Evolutionary conservation across 2,797 vertebrate species (phyloP).

Genomic region (Sylvia borin): DNA sequence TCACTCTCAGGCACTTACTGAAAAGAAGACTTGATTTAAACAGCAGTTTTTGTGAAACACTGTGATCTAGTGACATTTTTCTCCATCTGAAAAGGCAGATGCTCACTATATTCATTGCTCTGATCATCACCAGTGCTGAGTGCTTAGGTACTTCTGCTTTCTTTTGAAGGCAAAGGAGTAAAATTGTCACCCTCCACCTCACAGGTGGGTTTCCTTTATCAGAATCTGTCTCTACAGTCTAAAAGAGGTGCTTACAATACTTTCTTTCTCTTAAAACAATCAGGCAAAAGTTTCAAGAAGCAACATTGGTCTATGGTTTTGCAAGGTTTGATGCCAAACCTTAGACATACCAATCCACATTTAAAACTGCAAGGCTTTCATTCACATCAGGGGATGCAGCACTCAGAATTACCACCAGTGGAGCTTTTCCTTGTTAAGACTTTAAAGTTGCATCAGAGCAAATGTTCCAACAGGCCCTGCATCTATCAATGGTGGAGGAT

Average conservation of each 20-base stretch:
- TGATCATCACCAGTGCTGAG: not conserved
- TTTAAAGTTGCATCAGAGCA: not conserved
- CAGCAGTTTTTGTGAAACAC: not conserved
- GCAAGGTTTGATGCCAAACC: not conserved
- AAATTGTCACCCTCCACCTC: not conserved
- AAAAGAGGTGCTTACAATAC: not conserved
- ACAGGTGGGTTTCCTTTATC: not conserved
- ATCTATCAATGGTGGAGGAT: not conserved
- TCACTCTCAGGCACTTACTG: not conserved
- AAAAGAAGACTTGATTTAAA: not conserved
- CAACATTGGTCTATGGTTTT: not conserved
- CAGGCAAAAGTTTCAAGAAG: not conserved
- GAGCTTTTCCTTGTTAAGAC: not conserved
- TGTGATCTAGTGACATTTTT: not conserved
- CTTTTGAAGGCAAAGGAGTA: not conserved
- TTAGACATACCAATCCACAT: not conserved
- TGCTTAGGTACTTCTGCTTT: not conserved
- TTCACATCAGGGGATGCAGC: not conserved
- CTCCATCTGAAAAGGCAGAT: not conserved
- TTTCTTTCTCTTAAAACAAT: not conserved
- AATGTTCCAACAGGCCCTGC: not conserved
- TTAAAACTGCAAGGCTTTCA: not conserved
- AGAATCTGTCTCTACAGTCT: not conserved
- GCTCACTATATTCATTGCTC: rapidly evolving
- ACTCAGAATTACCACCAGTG: not conserved